A percentile compares a stretch with the other conserved stretches of the same genome.
Evolutionary conservation across 2,888 invertebrate species (phyloP).

Genomic region (Cephonodes hylas): DNA sequence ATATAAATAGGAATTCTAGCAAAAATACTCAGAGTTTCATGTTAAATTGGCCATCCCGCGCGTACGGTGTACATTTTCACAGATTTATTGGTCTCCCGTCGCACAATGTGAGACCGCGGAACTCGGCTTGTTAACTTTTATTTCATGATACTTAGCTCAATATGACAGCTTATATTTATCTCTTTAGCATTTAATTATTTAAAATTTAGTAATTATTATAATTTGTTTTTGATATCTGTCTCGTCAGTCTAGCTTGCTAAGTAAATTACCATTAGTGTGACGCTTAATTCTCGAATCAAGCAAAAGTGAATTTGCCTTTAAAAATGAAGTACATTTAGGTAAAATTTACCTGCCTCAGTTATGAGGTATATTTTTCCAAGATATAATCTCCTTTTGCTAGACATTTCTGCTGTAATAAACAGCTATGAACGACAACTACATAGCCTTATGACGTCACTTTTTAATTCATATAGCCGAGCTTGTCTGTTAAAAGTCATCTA

Average conservation of each 20-base stretch:
- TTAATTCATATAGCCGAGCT: neutral
- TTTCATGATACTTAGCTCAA: slow-evolving; percentile 4
- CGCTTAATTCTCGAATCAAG: too few relatives aligned
- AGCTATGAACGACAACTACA: too few relatives aligned
- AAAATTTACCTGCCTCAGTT: too few relatives aligned
- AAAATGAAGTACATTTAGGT: too few relatives aligned
- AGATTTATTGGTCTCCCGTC: slow-evolving; percentile 61
- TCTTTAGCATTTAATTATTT: neutral
- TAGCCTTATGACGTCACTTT: neutral
- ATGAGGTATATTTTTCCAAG: too few relatives aligned
- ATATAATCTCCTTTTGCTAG: too few relatives aligned
- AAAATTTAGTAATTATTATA: too few relatives aligned
- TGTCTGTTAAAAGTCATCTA: neutral
- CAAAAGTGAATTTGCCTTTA: too few relatives aligned
- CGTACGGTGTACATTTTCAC: slow-evolving; percentile 34
- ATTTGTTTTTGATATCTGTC: too few relatives aligned
- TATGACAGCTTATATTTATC: neutral
- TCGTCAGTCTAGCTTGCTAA: too few relatives aligned
- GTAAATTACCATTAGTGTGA: too few relatives aligned
- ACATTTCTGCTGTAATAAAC: too few relatives aligned
- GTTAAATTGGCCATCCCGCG: slow-evolving; percentile 53
- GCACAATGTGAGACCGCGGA: slow-evolving; percentile 39
- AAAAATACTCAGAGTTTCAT: slow-evolving; percentile 39
- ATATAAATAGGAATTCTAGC: neutral
- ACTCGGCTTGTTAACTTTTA: slow-evolving; percentile 24